Base-by-base conservation (phyloP, 2,888 invertebrate genomes). In the Drosophila borealis region DNA sequence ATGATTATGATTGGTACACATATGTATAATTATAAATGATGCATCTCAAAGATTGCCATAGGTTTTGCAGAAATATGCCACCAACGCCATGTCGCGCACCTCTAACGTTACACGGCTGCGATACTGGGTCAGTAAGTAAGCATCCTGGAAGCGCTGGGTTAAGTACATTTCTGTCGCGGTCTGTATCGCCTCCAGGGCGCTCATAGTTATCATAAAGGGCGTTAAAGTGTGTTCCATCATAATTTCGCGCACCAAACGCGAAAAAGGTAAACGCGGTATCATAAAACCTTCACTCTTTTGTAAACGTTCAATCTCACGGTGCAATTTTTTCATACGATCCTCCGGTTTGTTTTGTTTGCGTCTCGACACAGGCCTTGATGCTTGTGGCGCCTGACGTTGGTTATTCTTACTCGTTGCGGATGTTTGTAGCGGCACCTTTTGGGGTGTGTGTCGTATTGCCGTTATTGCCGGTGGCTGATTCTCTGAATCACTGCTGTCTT, bases 161-260 rank as follows among this genome's bases (percentile, higher is more conserved):
- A 94, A 10, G 70, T 93, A 94, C 70, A 93, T 90, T 85, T 94
- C 94, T 0, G 92, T 60, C 2, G 94, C 89, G 70, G 93, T 93
- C 77, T 94, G 94, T 29, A 94, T 62, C 0, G 93, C 93, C 68
- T 90, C 82, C 13, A 94, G 54, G 0, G 94, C 93, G 1, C 74
- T 42, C 0, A 49, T 2, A 56, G 93, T 92, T 39, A 94, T 90
- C 62, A 90, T 65, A 3, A 39, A 39, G 1, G 41, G n/a, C 13
- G 34, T 2, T 0, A 13, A 10, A 1, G 73, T 53, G 11, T 81
- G n/a, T 0, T 90, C 75, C 0, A 70, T 2, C 1, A 94, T 76
- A 33, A 93, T 83, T 79, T 94, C 93, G 21, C 92, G 91, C 11
- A 94, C 91, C 3, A 94, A 1, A 45, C 93, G 91, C 0, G 90